Percentiles rank a stretch among this genome's conserved stretches.
phyloP scores from a whole-genome alignment of 2,888 invertebrate genomes.

The Acanthosoma haemorrhoidale region DNA sequence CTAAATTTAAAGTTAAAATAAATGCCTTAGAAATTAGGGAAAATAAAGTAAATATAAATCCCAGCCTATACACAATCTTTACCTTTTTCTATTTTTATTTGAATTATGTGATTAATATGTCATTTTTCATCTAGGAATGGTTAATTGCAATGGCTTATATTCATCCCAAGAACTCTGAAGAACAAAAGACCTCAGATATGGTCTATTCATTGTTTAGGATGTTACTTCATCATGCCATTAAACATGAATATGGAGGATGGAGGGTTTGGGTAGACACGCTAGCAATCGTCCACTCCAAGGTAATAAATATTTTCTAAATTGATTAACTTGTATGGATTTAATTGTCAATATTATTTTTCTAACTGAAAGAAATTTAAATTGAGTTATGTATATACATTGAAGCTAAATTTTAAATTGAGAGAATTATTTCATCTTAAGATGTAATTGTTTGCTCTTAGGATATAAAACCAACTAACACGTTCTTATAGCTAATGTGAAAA shows the following conservation, averaged over 20 bases:
- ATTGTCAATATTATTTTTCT: no score
- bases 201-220: conserved; percentile 96
- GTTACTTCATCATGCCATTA: conserved; percentile 97
- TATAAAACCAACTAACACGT: no score
- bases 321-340: no score
- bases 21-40: no score
- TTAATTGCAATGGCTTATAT: conserved; percentile 97
- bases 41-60: no score
- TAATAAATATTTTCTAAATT: conserved; percentile 46
- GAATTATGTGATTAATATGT: not conserved
- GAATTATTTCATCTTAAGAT: no score
- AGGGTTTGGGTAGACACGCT: conserved; percentile 99
- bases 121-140: conserved; percentile 68
- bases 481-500: no score
- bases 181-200: conserved; percentile 95
- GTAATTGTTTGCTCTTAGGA: no score
- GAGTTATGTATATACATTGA: no score
- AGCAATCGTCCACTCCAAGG: conserved; percentile 98
- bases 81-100: not conserved
- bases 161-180: conserved; percentile 89
- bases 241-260: conserved; percentile 99
- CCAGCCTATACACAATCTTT: not conserved
- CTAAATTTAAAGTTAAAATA: no score
- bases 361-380: no score
- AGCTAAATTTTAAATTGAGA: no score